Base-by-base conservation (phyloP, 2,797 vertebrate species). In the Ctenopoma multispine region DNA sequence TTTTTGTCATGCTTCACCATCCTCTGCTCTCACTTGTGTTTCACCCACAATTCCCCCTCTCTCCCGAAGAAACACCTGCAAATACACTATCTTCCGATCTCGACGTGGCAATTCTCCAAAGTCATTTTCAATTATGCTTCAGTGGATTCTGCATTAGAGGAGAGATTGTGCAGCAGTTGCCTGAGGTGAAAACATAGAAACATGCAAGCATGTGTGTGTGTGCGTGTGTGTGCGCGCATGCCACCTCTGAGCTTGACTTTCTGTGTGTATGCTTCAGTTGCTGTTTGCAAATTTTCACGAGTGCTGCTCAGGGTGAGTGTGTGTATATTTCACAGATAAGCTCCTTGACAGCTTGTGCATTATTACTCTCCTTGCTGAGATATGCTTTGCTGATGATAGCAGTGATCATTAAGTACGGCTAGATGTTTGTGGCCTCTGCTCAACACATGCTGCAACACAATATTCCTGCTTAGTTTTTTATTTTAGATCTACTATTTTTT, bases 71-170 rank as follows among this genome's bases (percentile, higher is more conserved):
- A 83, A 80, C 81, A 93, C 88, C 89, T 91, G 82, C 84, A 76
- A 87, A 81, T 59, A 72, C 70, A 58, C 11, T 82, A 86, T 87
- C 89, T 75, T 73, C 46, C 72, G 2, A 79, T 86, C 85, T 87
- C 83, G 69, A 85, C 83, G 69, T 89, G 81, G 81, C 88, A 89
- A 89, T 92, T 91, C 90, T 90, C 88, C 86, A 80, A 92, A 90
- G 89, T 90, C 80, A 84, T 92, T 91, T 92, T 90, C 89, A 88
- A 90, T 91, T 87, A 91, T 81, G 91, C 90, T 91, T 91, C 87
- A 90, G 77, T 87, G 83, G 76, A 75, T 90, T 91, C 74, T 69
- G 77, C 85, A 88, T 93, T 90, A 90, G 77, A 66, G 73, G 62
- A 75, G 72, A 79, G 82, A 86, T 58, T 78, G 78, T 76, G 79